phyloP scores from a whole-genome alignment of 2,797 vertebrate genomes.

The Argyrosomus regius region DNA sequence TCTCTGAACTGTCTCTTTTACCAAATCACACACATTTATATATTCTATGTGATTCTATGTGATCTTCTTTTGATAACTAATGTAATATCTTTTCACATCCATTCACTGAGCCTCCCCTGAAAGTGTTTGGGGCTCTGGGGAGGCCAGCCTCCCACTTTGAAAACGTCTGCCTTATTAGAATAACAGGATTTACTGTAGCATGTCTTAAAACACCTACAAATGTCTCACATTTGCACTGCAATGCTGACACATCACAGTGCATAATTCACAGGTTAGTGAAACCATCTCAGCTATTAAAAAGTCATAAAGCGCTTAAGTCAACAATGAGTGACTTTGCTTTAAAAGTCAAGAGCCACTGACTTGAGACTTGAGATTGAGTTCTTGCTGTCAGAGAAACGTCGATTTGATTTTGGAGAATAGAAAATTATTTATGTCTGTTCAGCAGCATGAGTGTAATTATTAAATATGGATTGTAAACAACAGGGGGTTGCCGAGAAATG shows the following conservation, averaged over 20 bases:
- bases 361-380: neutral
- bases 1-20: no score
- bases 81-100: no score
- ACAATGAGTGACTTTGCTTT: conserved; percentile 23
- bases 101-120: no score
- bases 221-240: conserved; percentile 16
- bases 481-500: neutral
- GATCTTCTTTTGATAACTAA: no score
- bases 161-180: neutral
- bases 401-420: neutral
- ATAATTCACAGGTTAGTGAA: conserved; percentile 17
- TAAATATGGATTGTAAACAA: neutral
- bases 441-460: neutral
- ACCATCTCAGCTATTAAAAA: conserved; percentile 20
- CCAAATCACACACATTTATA: no score
- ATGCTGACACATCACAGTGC: conserved; percentile 4
- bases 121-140: no score
- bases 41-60: no score
- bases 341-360: conserved; percentile 21
- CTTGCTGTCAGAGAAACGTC: neutral
- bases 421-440: neutral
- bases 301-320: conserved; percentile 22
- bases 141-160: no score
- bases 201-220: conserved; percentile 19
- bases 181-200: neutral